These are phyloP conservation scores for Caenorhabditis sulstoni DNA, from an alignment of 2,888 invertebrate species.

Conservation along the genomic window DNA sequence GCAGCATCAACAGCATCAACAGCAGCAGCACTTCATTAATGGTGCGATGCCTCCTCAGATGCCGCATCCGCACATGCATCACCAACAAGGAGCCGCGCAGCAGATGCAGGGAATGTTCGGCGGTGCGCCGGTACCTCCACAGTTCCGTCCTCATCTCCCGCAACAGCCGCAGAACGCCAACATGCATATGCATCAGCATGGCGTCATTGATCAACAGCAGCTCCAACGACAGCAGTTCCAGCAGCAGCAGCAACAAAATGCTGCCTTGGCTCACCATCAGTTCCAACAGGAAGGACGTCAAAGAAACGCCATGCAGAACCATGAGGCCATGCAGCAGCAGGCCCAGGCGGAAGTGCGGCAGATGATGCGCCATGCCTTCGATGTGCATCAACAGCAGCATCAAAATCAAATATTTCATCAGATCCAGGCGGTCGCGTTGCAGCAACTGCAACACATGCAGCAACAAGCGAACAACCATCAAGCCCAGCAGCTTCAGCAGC, in stretches of 20 bases:
- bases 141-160: neutral
- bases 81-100: neutral
- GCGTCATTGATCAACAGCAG: neutral
- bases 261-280: neutral
- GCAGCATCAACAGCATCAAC: conserved; percentile 7
- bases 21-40: conserved; percentile 3
- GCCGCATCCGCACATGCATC: conserved; percentile 9
- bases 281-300: neutral
- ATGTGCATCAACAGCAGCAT: neutral
- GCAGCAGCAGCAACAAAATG: neutral
- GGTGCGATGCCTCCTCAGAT: conserved; percentile 6
- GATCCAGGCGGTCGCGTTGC: too few species aligned
- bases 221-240: conserved; percentile 6
- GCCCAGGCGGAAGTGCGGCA: too few species aligned
- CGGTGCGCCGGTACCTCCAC: conserved; percentile 3
- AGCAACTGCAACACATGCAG: neutral
- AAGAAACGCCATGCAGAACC: neutral
- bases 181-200: neutral
- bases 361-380: too few species aligned
- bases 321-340: neutral
- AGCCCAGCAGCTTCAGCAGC: neutral
- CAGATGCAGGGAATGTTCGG: too few species aligned
- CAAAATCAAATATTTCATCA: neutral
- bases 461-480: neutral
- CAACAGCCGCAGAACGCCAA: conserved; percentile 2